phyloP scores from a whole-genome alignment of 2,113 vertebrate species.

The Indicator indicator region DNA sequence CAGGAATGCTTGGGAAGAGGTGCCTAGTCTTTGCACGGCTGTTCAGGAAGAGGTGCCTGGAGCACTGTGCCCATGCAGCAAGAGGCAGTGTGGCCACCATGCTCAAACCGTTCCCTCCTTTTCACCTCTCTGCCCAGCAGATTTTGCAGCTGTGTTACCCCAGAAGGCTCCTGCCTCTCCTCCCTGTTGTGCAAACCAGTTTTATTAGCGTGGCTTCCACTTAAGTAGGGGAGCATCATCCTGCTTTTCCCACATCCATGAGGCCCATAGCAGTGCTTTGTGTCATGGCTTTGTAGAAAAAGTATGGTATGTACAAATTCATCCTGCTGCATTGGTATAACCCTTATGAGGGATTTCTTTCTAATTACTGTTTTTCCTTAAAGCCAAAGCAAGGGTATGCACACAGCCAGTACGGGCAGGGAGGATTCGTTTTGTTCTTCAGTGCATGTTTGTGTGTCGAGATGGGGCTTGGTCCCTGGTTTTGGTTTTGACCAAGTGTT shows the following conservation, averaged over 20 bases:
- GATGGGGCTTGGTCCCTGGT: neutral
- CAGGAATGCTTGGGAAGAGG: neutral
- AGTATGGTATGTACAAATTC: neutral
- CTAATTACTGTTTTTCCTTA: neutral
- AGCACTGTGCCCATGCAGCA: accelerated
- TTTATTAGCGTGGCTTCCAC: neutral
- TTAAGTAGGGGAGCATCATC: accelerated
- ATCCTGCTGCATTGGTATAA: neutral
- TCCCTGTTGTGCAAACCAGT: neutral
- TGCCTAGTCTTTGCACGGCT: accelerated
- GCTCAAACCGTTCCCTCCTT: accelerated
- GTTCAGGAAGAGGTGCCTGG: accelerated
- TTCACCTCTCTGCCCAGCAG: neutral
- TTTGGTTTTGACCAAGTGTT: neutral
- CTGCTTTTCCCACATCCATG: neutral
- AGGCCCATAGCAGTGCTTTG: neutral
- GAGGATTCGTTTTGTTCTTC: neutral
- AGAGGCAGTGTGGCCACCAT: accelerated
- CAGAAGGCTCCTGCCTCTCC: neutral
- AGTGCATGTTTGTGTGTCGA: accelerated
- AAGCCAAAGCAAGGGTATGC: neutral
- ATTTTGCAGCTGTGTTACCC: neutral
- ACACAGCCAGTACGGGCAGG: neutral
- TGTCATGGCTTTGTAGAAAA: neutral
- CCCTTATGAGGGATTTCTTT: neutral